These are phyloP conservation scores for Hemitrygon akajei DNA, from an alignment of 2,797 vertebrate species.

Conservation along the genomic window DNA sequence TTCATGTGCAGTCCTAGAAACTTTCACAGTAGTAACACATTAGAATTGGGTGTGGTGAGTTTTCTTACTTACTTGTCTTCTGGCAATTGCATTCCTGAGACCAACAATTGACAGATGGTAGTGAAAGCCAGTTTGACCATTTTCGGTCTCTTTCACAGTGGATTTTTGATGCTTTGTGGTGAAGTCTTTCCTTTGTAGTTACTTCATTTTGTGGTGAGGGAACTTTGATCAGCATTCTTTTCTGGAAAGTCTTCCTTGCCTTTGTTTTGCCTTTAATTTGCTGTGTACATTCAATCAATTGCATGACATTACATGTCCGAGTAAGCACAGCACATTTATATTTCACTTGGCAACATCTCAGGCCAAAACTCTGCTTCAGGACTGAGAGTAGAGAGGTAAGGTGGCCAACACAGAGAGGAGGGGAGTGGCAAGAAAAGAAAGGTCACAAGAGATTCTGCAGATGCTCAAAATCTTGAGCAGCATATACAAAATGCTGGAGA, in stretches of 20 bases:
- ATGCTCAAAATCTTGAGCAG: too few species aligned
- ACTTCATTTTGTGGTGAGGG: neutral
- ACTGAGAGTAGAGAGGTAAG: too few species aligned
- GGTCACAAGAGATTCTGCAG: too few species aligned
- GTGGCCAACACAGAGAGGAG: too few species aligned
- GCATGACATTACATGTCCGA: constrained; percentile 17
- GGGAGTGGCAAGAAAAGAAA: too few species aligned
- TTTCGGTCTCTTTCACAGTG: neutral
- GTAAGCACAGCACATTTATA: neutral
- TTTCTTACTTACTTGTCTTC: neutral
- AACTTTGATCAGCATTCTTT: constrained; percentile 16
- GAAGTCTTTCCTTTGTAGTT: constrained; percentile 17
- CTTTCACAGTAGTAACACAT: neutral
- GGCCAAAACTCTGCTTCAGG: too few species aligned
- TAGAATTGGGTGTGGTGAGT: neutral
- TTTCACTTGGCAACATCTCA: neutral
- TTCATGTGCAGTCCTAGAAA: neutral
- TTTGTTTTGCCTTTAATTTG: neutral
- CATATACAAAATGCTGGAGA: too few species aligned
- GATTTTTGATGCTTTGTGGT: constrained; percentile 17
- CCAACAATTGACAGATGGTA: constrained; percentile 2
- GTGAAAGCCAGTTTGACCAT: neutral
- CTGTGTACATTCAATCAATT: neutral
- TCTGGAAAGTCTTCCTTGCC: neutral
- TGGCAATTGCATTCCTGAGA: constrained; percentile 15